Evolutionary conservation across 2,113 vertebrate species (phyloP).

Genomic region (Tetraodon nigroviridis): DNA sequence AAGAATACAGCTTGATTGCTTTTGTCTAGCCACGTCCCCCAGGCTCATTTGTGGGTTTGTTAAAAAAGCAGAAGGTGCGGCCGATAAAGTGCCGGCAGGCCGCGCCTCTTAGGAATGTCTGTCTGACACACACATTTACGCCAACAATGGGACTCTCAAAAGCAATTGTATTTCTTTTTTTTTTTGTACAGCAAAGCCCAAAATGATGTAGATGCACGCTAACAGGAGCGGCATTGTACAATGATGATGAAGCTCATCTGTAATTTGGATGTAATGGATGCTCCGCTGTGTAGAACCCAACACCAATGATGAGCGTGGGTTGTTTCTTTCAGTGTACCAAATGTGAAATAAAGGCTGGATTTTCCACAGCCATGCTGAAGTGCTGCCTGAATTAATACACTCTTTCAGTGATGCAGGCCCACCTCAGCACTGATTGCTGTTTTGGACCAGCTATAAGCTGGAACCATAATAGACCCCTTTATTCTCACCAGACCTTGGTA

Average conservation of each 20-base stretch:
- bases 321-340: constrained; percentile 28
- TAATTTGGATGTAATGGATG: too few relatives aligned
- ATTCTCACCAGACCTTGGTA: neutral
- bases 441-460: neutral
- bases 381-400: neutral
- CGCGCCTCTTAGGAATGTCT: constrained; percentile 34
- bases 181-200: constrained; percentile 32
- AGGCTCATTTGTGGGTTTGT: constrained; percentile 41
- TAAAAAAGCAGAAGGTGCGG: constrained; percentile 36
- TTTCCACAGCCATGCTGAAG: too few relatives aligned
- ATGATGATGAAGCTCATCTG: too few relatives aligned
- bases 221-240: too few relatives aligned
- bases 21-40: constrained; percentile 60
- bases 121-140: constrained; percentile 6
- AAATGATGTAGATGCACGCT: neutral
- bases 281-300: neutral
- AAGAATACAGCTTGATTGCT: constrained; percentile 64
- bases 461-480: neutral
- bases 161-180: neutral
- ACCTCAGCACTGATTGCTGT: neutral
- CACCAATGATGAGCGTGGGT: constrained; percentile 21
- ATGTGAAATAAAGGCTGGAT: too few relatives aligned
- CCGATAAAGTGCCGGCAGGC: constrained; percentile 38
- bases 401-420: neutral
- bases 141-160: constrained; percentile 32